Base-by-base conservation (phyloP, 2,113 vertebrate species). In the Setophaga petechia region DNA sequence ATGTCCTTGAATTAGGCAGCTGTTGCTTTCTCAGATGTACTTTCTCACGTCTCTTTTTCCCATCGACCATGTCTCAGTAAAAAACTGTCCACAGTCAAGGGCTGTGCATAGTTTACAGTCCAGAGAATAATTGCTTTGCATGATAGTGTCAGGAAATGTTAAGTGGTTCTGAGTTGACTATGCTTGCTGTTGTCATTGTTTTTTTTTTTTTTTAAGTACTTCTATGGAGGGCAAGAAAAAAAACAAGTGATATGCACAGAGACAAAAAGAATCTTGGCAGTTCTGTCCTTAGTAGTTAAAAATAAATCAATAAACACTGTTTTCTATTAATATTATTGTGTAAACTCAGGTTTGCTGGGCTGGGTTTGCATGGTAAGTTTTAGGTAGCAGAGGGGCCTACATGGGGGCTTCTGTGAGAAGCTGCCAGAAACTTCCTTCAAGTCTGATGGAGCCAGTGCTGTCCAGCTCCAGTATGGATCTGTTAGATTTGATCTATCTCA, bases 71-170 rank as follows among this genome's bases (percentile, higher is more conserved):
- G 37, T 37, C 37, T 37, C 37, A 37, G 9, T 37, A 37, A 37
- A 37, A 37, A 37, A 37, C 37, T 37, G 37, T 37, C 37, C 37
- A 71, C 43, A 90, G 63, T 90, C 79, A 89, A 94, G 52, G 62
- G 46, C 82, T 91, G 33, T 67, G 33, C 3, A 0, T 62, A 63
- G 24, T 87, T 62, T 61, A 61, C 51, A 89, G 84, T 31, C 21
- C 44, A 72, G 59, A 93, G 51, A 87, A 94, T 89, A 69, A 91
- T 92, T 95, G 89, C 83, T 89, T 92, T 89, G 19, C 44, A 58
- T 9, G 25, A 35, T 46, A 7, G 18, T 82, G 35, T 96, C 78
- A 94, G 61, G 79, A 96, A 95, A 88, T 57, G 71, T 88, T 95
- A 97, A 92, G 61, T 85, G 73, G 71, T 79, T 95, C 37, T 33